Conservation (phyloP, 2,888 invertebrate genomes). For the Cheiracanthium punctorium region DNA sequence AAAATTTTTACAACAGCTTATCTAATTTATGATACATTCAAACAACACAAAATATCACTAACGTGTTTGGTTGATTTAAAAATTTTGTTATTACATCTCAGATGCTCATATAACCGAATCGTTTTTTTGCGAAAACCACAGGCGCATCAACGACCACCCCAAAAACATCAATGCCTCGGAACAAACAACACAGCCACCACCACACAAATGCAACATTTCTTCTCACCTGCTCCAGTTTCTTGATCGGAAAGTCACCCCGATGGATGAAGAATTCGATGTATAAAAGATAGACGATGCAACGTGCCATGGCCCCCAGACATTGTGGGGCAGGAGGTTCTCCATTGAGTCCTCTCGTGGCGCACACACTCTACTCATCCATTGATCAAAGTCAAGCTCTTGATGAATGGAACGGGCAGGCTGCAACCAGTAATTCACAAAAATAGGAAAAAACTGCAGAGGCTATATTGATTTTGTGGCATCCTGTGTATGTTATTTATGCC, state of each 20-base stretch:
- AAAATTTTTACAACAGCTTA: too few relatives aligned
- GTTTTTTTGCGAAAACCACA: too few relatives aligned
- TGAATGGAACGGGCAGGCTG: background rate
- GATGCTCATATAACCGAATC: too few relatives aligned
- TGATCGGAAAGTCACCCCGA: background rate
- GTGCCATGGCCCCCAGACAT: background rate
- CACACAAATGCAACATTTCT: too few relatives aligned
- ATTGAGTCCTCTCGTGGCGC: background rate
- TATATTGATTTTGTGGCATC: constrained; percentile 16
- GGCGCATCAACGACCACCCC: too few relatives aligned
- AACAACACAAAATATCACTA: too few relatives aligned
- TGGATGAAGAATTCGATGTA: background rate
- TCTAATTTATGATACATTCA: too few relatives aligned
- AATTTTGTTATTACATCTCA: too few relatives aligned
- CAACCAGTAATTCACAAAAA: constrained; percentile 13
- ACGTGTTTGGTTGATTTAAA: too few relatives aligned
- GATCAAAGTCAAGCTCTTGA: background rate
- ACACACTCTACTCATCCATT: background rate
- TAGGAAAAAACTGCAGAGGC: background rate
- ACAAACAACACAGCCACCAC: too few relatives aligned
- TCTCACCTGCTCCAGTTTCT: background rate
- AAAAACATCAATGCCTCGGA: too few relatives aligned
- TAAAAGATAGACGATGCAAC: background rate
- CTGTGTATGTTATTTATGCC: constrained; percentile 1
- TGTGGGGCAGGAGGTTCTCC: background rate